These are phyloP conservation scores for Netelia inedita DNA, from an alignment of 2,888 invertebrate genomes.

Conservation along the genomic window DNA sequence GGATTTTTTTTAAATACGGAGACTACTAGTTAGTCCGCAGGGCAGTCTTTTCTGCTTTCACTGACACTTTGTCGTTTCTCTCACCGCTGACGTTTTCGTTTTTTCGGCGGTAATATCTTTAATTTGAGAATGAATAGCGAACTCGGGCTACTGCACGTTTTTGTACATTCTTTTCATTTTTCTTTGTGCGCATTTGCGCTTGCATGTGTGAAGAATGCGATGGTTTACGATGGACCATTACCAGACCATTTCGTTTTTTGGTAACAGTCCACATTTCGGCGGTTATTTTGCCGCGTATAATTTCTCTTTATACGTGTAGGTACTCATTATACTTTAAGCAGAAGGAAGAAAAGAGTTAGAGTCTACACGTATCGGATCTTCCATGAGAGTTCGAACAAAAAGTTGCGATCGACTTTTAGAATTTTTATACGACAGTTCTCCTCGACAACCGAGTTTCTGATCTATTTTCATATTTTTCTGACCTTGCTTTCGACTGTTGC, in stretches of 20 bases:
- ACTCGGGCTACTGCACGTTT: not conserved
- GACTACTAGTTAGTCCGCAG: not conserved
- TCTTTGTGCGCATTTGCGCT: constrained; percentile 44
- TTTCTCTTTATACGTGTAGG: constrained; percentile 23
- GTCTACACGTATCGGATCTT: not conserved
- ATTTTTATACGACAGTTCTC: too few species aligned
- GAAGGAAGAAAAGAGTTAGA: not conserved
- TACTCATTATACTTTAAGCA: constrained; percentile 1
- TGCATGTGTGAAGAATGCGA: constrained; percentile 34
- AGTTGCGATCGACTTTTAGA: too few species aligned
- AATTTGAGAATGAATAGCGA: constrained; percentile 70
- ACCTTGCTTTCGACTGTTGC: too few species aligned
- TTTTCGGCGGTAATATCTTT: constrained; percentile 67
- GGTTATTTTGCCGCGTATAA: constrained; percentile 26
- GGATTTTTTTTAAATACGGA: constrained; percentile 28
- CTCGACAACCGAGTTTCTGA: too few species aligned
- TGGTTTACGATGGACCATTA: constrained; percentile 72
- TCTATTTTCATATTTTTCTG: too few species aligned
- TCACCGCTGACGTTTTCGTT: constrained; percentile 2
- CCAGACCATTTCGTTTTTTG: constrained; percentile 56
- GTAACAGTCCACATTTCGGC: constrained; percentile 54
- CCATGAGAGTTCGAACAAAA: too few species aligned
- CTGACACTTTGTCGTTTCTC: constrained; percentile 18
- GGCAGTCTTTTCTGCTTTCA: constrained; percentile 24
- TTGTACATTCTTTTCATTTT: constrained; percentile 35